phyloP scores from a whole-genome alignment of 2,888 invertebrate species.

The Heliconius cydno region DNA sequence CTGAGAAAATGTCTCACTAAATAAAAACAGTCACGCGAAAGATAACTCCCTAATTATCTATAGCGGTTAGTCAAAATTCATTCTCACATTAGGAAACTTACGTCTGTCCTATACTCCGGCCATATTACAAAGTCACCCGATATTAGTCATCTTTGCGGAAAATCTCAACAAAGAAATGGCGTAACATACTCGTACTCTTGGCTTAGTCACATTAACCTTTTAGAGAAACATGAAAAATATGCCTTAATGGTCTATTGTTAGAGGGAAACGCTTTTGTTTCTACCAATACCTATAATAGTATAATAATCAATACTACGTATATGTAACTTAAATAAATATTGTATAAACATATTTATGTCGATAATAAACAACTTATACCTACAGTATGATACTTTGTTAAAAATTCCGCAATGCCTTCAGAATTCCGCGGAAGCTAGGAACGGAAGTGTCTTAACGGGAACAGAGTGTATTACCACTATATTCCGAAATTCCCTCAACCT shows the following conservation, averaged over 20 bases:
- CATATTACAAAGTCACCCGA: slow-evolving; percentile 61
- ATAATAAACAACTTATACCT: too few relatives aligned
- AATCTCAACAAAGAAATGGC: slow-evolving; percentile 64
- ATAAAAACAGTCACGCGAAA: slow-evolving; percentile 67
- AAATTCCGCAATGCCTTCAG: neutral
- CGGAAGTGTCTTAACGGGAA: too few relatives aligned
- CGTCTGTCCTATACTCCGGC: slow-evolving; percentile 38
- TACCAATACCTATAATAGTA: slow-evolving; percentile 28
- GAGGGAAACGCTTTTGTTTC: slow-evolving; percentile 28
- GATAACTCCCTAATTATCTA: slow-evolving; percentile 73
- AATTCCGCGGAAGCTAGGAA: too few relatives aligned
- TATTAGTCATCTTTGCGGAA: slow-evolving; percentile 70
- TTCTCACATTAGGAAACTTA: slow-evolving; percentile 75
- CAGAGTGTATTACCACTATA: too few relatives aligned
- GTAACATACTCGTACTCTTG: slow-evolving; percentile 40
- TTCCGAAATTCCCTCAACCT: too few relatives aligned
- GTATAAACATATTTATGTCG: neutral
- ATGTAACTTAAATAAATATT: neutral
- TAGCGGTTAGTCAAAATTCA: slow-evolving; percentile 74
- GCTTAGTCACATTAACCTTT: slow-evolving; percentile 40
- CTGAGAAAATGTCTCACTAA: slow-evolving; percentile 67
- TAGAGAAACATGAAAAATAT: slow-evolving; percentile 38
- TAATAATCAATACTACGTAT: slow-evolving; percentile 19
- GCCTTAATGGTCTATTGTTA: slow-evolving; percentile 42
- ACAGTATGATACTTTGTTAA: too few relatives aligned